Percentiles rank a stretch among this genome's conserved stretches.
Conservation (phyloP, 2,888 invertebrate species). For the Globia sparganii region DNA sequence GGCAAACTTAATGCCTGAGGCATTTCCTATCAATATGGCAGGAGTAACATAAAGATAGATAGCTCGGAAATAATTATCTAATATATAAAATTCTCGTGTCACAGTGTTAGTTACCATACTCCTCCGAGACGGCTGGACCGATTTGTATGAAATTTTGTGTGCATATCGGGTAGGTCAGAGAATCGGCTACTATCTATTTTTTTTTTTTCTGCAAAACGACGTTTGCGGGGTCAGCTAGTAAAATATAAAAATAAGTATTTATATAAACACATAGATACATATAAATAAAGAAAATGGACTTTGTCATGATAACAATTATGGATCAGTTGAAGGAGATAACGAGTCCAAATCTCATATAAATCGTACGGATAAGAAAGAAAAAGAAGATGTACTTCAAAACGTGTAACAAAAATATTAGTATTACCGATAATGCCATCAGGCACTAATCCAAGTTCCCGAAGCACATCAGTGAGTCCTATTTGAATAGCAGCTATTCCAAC, state of each 20-base stretch:
- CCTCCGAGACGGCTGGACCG: no score
- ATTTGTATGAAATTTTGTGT: no score
- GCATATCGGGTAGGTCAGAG: no score
- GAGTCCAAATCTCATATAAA: not conserved
- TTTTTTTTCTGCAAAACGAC: no score
- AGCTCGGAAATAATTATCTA: not conserved
- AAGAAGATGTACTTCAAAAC: not conserved
- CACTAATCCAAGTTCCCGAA: slow-evolving; percentile 31
- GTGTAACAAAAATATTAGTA: not conserved
- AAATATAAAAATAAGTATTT: not conserved
- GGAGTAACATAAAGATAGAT: not conserved
- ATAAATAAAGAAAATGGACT: not conserved
- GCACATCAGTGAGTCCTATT: slow-evolving; percentile 81
- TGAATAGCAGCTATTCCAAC: slow-evolving; percentile 89
- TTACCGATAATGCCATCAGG: slow-evolving; percentile 37
- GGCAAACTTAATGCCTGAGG: no score
- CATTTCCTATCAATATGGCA: not conserved
- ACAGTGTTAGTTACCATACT: no score
- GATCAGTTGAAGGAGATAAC: no score
- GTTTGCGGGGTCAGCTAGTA: no score
- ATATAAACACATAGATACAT: not conserved
- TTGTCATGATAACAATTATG: not conserved
- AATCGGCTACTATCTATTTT: no score
- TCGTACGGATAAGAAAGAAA: not conserved
- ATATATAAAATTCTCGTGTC: no score